Evolutionary conservation across 2,113 vertebrate genomes (phyloP), one percentile per base, ranked within the genome.

Genomic region (Barnardius zonarius): DNA sequence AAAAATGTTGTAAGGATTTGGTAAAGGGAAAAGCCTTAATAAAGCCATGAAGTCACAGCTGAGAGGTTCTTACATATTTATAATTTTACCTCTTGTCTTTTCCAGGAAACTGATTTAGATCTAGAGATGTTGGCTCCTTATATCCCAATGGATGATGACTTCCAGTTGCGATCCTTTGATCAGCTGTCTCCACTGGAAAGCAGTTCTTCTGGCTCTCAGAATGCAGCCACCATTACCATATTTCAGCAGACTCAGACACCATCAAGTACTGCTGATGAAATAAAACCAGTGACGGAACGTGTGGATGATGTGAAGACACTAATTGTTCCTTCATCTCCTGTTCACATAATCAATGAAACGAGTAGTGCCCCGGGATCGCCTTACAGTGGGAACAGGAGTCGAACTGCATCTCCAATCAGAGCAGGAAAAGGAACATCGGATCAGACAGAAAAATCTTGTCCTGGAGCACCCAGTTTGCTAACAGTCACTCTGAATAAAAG

Each of bases 111-210:
- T 8, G 98, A 99, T 96, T 98, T 99, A 95, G 99, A 99, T 87
- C 97, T 99, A 97, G 99, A 99, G 96, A 99, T 99, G 99, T 95
- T 99, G 78, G 99, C 99, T 70, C 99, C 99, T 25, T 99, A 99
- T 91, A 99, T 99, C 96, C 98, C 99, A 51, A 99, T 99, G 99
- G 99, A 99, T 49, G 99, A 99, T 28, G 99, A 99, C 95, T 99
- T 99, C 98, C 99, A 99, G 98, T 97, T 99, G 87, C 98, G 98
- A 54, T 98, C 98, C 75, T 98, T 98, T 15, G 98, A 98, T 84
- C 98, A 98, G 92, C 93, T 99, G 39, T 98, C 98, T 79, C 98
- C 98, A 1, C 97, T 98, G 19, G 98, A 99, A 81, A 97, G 97
- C 77, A 96, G 97, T 63, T 96, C 98, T 25, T 86, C 98, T 31